A percentile compares a stretch with the other conserved stretches of the same genome.
Conservation (phyloP, 2,797 vertebrate genomes). For the Chaunax sp. region DNA sequence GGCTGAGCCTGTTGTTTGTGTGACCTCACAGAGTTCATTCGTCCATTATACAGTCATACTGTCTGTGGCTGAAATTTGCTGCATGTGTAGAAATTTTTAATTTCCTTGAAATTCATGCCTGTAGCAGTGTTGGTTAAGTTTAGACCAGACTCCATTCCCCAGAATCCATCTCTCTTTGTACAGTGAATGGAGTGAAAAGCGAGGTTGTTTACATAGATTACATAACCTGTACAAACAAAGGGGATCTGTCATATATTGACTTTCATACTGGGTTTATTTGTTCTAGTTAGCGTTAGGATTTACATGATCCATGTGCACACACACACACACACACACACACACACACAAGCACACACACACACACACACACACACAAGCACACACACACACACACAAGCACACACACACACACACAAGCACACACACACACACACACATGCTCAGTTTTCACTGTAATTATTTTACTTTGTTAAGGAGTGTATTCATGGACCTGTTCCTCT, state of each 20-base stretch:
- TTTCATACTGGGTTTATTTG: slow-evolving; percentile 51
- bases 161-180: slow-evolving; percentile 10
- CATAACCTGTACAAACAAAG: slow-evolving; percentile 56
- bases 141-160: not conserved
- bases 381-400: not conserved
- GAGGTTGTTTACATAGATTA: slow-evolving; percentile 45
- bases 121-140: slow-evolving; percentile 7
- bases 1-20: slow-evolving; percentile 33
- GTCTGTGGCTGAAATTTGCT: slow-evolving; percentile 13
- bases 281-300: slow-evolving; percentile 31
- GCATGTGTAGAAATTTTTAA: slow-evolving; percentile 20
- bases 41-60: slow-evolving; percentile 3
- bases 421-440: not conserved
- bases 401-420: too few species aligned
- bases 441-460: slow-evolving; percentile 48
- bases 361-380: not conserved
- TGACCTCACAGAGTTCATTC: slow-evolving; percentile 18
- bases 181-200: slow-evolving; percentile 27
- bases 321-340: not conserved
- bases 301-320: slow-evolving; percentile 7
- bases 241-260: slow-evolving; percentile 46
- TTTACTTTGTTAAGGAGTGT: slow-evolving; percentile 52
- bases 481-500: slow-evolving; percentile 57
- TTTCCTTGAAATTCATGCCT: slow-evolving; percentile 5
- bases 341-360: too few species aligned